Conservation (phyloP, 2,797 vertebrate genomes). For the Holocentrus rufus region DNA sequence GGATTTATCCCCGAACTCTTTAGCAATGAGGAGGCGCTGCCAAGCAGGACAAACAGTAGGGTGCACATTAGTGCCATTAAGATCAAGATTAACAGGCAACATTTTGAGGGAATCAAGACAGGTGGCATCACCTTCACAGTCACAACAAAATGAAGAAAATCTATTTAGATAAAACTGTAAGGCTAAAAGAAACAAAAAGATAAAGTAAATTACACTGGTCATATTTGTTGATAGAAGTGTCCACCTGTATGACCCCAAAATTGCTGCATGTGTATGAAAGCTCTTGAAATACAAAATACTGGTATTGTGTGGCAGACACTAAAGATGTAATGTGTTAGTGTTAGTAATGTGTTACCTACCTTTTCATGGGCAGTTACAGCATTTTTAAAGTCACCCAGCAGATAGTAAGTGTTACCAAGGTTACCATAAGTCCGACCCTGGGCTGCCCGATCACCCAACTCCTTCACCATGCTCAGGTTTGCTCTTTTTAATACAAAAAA, state of each 20-base stretch:
- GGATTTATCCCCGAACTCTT: constrained; percentile 95
- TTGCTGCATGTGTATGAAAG: too few species aligned
- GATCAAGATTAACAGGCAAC: constrained; percentile 17
- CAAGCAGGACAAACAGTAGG: constrained; percentile 35
- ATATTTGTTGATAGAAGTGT: too few species aligned
- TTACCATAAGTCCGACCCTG: constrained; percentile 96
- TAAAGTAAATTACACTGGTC: not conserved
- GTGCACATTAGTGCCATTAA: constrained; percentile 9
- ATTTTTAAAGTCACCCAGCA: constrained; percentile 92
- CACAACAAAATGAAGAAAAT: too few species aligned
- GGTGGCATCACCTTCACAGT: too few species aligned
- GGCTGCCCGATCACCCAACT: constrained; percentile 90
- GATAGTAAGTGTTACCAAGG: constrained; percentile 95
- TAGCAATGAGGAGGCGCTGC: constrained; percentile 94
- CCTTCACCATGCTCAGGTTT: constrained; percentile 90
- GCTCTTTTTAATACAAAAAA: constrained; percentile 77
- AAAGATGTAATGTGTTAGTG: too few species aligned
- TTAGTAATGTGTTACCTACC: constrained; percentile 74
- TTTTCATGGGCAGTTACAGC: constrained; percentile 93
- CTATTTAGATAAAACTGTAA: too few species aligned
- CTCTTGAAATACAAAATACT: not conserved
- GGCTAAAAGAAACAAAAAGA: not conserved
- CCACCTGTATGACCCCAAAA: too few species aligned
- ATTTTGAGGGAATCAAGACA: not conserved
- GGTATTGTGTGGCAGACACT: not conserved